A percentile compares a stretch with the other conserved stretches of the same genome.
Evolutionary conservation across 2,888 invertebrate genomes (phyloP).

Genomic region (Lamellibrachia columna): DNA sequence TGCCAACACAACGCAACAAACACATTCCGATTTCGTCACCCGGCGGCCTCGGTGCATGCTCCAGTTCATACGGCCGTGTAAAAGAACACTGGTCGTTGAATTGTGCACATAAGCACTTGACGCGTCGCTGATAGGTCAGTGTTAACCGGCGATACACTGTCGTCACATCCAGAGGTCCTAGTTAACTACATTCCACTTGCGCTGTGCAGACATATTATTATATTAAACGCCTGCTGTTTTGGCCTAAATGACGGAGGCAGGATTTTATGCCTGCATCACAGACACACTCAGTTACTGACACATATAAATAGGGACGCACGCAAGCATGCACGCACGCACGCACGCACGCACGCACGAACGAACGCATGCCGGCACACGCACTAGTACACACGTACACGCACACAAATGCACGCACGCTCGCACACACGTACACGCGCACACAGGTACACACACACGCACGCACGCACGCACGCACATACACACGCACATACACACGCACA

Average conservation of each 20-base stretch:
- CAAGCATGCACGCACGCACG: no score
- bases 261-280: background rate
- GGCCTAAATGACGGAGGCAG: background rate
- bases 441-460: no score
- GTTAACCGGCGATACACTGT: background rate
- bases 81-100: background rate
- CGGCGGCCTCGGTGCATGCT: background rate
- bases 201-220: background rate
- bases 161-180: background rate
- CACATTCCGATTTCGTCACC: constrained; percentile 9
- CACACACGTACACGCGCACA: no score
- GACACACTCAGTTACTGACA: no score
- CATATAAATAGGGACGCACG: no score
- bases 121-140: background rate
- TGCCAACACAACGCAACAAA: background rate
- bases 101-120: background rate
- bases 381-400: no score
- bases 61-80: background rate
- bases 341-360: no score
- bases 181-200: background rate
- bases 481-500: no score
- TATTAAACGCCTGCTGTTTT: background rate
- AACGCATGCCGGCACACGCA: no score
- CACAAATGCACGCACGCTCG: no score
- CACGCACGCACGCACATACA: no score